These are phyloP conservation scores for Albula glossodonta DNA, from an alignment of 2,113 vertebrate species.

Conservation along the genomic window DNA sequence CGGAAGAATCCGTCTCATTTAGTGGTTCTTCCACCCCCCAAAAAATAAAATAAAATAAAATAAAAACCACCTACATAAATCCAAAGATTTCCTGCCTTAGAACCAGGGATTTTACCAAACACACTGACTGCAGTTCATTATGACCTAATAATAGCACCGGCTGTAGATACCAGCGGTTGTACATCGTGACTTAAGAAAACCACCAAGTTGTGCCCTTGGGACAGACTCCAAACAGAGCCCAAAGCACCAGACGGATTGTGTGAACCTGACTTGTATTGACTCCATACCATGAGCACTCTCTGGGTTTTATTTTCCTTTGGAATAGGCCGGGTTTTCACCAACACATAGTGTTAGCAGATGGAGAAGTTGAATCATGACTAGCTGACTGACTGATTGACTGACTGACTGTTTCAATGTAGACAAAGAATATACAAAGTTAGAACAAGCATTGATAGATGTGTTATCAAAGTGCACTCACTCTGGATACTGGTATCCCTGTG, in stretches of 20 bases:
- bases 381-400: no score
- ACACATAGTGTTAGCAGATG: neutral
- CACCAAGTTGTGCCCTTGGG: neutral
- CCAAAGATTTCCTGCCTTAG: neutral
- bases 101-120: neutral
- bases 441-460: no score
- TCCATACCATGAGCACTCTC: neutral
- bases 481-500: no score
- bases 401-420: no score
- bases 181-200: neutral
- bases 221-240: neutral
- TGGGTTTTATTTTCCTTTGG: slow-evolving; percentile 45
- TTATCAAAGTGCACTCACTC: no score
- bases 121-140: neutral
- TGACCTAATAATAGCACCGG: neutral
- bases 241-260: neutral
- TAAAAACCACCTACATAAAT: neutral
- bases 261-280: neutral
- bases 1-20: neutral
- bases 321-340: neutral
- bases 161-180: neutral
- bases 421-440: no score
- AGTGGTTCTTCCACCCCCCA: neutral
- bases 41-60: no score
- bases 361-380: neutral